Evolutionary conservation across 2,797 vertebrate species (phyloP).

Genomic region (Bryconaethiops microstoma): DNA sequence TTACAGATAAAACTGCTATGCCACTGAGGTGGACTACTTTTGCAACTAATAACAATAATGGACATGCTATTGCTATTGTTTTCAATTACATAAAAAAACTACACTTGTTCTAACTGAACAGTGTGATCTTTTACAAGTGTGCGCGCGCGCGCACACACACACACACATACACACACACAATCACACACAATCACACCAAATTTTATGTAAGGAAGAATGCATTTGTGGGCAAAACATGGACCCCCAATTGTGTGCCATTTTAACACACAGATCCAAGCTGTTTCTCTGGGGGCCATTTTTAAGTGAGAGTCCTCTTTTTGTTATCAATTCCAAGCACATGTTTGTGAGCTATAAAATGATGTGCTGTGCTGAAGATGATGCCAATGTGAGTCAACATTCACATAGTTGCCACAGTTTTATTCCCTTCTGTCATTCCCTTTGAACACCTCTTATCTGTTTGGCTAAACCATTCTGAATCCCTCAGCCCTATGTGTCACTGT

Average conservation of each 20-base stretch:
- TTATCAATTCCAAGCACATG: conserved; percentile 55
- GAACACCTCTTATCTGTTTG: conserved; percentile 37
- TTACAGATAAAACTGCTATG: no score
- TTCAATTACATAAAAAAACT: no score
- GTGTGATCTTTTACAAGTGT: no score
- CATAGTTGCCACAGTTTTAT: conserved; percentile 43
- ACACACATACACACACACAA: no score
- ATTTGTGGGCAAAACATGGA: not conserved
- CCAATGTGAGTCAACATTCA: conserved; percentile 40
- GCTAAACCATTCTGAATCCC: conserved; percentile 28
- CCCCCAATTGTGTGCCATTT: not conserved
- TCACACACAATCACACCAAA: not conserved
- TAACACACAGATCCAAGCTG: conserved; percentile 6
- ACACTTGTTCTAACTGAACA: no score
- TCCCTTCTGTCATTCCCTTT: conserved; percentile 32
- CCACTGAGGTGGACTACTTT: no score
- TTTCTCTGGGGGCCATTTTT: conserved; percentile 10
- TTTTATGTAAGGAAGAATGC: not conserved
- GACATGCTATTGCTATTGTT: no score
- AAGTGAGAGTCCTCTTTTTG: conserved; percentile 26
- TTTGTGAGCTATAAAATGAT: conserved; percentile 32
- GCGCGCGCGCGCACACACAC: no score
- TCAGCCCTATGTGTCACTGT: conserved; percentile 25
- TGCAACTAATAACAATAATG: no score
- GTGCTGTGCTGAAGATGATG: conserved; percentile 33